Percentiles rank a stretch among this genome's conserved stretches.
These are phyloP conservation scores for Odontothrips loti DNA, from an alignment of 2,888 invertebrate species.

Conservation along the genomic window DNA sequence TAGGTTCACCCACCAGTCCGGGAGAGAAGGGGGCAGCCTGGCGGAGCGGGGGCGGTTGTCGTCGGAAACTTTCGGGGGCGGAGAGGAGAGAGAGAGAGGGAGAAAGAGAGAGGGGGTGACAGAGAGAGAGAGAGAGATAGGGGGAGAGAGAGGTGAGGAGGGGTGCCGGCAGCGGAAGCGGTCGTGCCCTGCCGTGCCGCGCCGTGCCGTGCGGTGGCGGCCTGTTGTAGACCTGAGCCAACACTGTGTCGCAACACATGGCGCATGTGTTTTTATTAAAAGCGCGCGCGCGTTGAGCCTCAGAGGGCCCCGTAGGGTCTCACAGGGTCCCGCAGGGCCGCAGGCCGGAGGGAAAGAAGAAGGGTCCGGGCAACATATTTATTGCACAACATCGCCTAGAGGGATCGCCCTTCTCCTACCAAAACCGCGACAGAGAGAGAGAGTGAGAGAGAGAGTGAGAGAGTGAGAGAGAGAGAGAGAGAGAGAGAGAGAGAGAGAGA, in stretches of 20 bases:
- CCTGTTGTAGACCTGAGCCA: background rate
- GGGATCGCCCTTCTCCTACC: slow-evolving; percentile 15
- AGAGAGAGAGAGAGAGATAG: too few relatives aligned
- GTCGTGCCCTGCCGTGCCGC: background rate
- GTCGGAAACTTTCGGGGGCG: too few relatives aligned
- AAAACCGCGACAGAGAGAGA: background rate
- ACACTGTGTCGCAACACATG: slow-evolving; percentile 11
- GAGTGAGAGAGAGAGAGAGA: slow-evolving; percentile 33
- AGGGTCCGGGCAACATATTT: background rate
- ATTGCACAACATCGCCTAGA: background rate
- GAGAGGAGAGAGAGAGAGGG: too few relatives aligned
- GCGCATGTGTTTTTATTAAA: slow-evolving; percentile 24
- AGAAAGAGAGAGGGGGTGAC: too few relatives aligned
- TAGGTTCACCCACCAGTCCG: too few relatives aligned
- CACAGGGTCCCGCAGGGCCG: too few relatives aligned
- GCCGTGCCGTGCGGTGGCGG: background rate
- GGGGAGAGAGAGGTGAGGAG: too few relatives aligned
- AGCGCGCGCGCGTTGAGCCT: background rate
- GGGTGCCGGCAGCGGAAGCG: too few relatives aligned
- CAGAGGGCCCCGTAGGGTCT: too few relatives aligned
- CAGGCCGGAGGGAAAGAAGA: background rate
- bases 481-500: slow-evolving; percentile 29
- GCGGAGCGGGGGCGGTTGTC: too few relatives aligned
- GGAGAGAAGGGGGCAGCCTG: too few relatives aligned
- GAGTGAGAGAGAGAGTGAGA: slow-evolving; percentile 27